Base-by-base conservation (phyloP, 2,888 invertebrate species). In the Pristionchus fissidentatus region DNA sequence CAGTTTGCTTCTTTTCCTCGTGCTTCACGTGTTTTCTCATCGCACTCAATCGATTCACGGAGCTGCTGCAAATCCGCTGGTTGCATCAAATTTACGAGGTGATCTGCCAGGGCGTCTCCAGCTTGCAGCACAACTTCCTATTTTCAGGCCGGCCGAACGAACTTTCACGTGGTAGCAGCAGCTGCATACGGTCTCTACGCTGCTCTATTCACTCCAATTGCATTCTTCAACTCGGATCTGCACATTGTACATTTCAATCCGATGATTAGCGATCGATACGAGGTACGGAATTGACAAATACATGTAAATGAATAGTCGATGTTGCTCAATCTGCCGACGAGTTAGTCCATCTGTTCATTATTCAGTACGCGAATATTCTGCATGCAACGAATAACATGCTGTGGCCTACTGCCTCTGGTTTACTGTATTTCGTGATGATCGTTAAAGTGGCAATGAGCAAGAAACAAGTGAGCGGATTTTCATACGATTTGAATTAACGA, bases 191-290 rank as follows among this genome's bases (percentile, higher is more conserved):
- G 70, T 26, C 0, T 43, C 0, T 70, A 41, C 26, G 70, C 70
- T 2, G 70, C 70, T 0, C 70, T 70, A 4, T 70, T 35, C 41
- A 70, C 70, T 0, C 70, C 70, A 3, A 70, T 70, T 2, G 70
- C 70, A 22, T 70, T 70, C 70, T 70, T 70, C 70, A 70, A 70
- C 70, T 70, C 70, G 8, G 70, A 70, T 10, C 26, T 43, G 70
- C 70, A 70, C 43, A 70, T 70, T 26, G 70, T 43, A 4, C 70
- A 70, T n/a, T 70, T 70, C n/a, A 41, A 70, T 26, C 70, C 70
- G 41, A 70, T 70, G 70, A 70, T 70, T 13, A 70, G 70, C 43
- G 41, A 26, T 15, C 22, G 38, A 43, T 70, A 41, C n/a, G 70
- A 70, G 41, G 70, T 70, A 4, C 19, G 3, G 19, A 52, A n/a